Conservation (phyloP, 2,797 vertebrate genomes). For the Furcifer pardalis region DNA sequence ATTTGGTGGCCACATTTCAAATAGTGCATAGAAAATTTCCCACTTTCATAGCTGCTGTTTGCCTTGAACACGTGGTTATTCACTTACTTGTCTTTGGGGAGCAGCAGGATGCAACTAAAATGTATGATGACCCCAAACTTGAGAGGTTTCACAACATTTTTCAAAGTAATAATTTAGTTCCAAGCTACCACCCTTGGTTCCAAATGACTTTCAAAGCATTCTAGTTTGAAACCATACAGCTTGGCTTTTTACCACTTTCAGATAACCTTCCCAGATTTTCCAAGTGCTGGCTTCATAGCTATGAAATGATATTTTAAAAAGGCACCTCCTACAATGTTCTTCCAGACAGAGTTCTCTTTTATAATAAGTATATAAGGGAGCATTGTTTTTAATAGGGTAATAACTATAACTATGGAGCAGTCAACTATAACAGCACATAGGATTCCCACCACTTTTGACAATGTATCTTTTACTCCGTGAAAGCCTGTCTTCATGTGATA, state of each 20-base stretch:
- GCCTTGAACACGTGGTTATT: neutral
- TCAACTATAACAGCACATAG: too few species aligned
- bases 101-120: neutral
- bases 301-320: neutral
- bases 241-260: neutral
- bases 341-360: too few species aligned
- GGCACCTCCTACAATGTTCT: too few species aligned
- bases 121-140: neutral
- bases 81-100: neutral
- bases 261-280: neutral
- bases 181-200: neutral
- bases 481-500: neutral
- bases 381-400: too few species aligned
- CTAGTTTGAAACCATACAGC: neutral
- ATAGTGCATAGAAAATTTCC: neutral
- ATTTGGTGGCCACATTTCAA: neutral
- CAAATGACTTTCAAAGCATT: constrained; percentile 2
- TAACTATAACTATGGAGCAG: too few species aligned
- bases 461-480: neutral
- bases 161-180: neutral
- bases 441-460: neutral
- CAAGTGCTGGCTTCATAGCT: neutral
- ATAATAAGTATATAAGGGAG: too few species aligned
- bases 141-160: neutral
- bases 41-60: neutral